Conservation (phyloP, 2,797 vertebrate species). For the Pelobates cultripes region DNA sequence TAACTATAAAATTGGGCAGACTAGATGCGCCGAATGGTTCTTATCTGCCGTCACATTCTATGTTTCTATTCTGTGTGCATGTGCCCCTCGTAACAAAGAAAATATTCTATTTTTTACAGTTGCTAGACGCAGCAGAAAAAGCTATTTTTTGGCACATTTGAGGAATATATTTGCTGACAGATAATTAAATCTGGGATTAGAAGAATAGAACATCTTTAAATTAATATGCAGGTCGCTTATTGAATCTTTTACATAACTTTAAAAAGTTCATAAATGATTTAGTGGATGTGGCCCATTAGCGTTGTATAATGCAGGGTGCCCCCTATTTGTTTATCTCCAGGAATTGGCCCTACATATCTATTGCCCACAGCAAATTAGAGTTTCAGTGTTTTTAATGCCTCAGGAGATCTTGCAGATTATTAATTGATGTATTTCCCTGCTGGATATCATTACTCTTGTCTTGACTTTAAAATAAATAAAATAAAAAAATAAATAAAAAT, state of each 20-base stretch:
- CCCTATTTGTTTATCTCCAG: constrained; percentile 59
- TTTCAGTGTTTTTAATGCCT: constrained; percentile 60
- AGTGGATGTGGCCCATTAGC: constrained; percentile 46
- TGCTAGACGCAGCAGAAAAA: constrained; percentile 24
- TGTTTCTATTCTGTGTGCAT: no score
- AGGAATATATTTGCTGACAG: constrained; percentile 49
- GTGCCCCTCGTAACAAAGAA: no score
- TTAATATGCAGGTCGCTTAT: constrained; percentile 28
- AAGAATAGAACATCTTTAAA: constrained; percentile 43
- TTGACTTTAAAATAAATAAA: constrained; percentile 36
- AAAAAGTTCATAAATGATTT: constrained; percentile 42
- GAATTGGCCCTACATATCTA: constrained; percentile 57
- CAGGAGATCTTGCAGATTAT: constrained; percentile 58
- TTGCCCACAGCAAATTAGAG: constrained; percentile 59
- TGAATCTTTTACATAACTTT: constrained; percentile 40
- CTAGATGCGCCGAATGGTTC: no score
- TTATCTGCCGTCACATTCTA: no score
- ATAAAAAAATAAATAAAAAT: constrained; percentile 31
- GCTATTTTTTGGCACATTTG: constrained; percentile 22
- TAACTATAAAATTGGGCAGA: no score
- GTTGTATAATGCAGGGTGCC: constrained; percentile 37
- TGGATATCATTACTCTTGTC: constrained; percentile 64
- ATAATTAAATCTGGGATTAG: constrained; percentile 46
- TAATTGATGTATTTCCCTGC: constrained; percentile 65
- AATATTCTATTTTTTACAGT: neutral